Evolutionary conservation across 2,888 invertebrate species (phyloP).

Genomic region (Myathropa florea): DNA sequence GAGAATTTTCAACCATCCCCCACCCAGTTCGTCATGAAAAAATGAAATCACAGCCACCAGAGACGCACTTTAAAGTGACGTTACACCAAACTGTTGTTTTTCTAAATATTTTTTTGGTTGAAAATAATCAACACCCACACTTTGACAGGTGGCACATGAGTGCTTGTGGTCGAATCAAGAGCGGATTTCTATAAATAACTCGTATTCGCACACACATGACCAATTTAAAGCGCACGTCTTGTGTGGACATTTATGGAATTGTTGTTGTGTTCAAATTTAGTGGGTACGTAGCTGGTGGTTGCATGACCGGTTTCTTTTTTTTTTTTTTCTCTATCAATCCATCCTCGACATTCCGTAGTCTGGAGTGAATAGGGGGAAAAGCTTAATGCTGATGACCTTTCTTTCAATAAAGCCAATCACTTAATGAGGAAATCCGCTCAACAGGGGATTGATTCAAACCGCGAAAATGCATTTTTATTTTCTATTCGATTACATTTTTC

Average conservation of each 20-base stretch:
- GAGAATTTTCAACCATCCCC: background rate
- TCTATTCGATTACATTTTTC: background rate
- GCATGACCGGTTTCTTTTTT: conserved; percentile 22
- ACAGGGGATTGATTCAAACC: background rate
- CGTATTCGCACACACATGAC: background rate
- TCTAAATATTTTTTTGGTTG: background rate
- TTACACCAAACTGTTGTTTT: background rate
- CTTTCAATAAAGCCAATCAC: background rate
- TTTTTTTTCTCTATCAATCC: background rate
- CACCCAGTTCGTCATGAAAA: too few species aligned
- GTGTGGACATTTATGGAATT: background rate
- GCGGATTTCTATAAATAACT: conserved; percentile 22
- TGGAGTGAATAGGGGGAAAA: background rate
- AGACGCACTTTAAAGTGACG: background rate
- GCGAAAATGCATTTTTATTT: background rate
- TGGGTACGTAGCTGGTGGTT: background rate
- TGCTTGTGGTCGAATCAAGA: background rate
- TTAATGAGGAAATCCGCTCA: background rate
- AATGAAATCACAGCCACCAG: background rate
- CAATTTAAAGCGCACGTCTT: background rate
- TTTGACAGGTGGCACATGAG: background rate
- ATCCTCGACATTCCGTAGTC: conserved; percentile 5
- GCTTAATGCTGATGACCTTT: conserved; percentile 32
- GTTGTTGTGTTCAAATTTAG: conserved; percentile 11
- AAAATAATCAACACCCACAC: background rate